Evolutionary conservation across 2,113 vertebrate species (phyloP).

Genomic region (Rhea americana): DNA sequence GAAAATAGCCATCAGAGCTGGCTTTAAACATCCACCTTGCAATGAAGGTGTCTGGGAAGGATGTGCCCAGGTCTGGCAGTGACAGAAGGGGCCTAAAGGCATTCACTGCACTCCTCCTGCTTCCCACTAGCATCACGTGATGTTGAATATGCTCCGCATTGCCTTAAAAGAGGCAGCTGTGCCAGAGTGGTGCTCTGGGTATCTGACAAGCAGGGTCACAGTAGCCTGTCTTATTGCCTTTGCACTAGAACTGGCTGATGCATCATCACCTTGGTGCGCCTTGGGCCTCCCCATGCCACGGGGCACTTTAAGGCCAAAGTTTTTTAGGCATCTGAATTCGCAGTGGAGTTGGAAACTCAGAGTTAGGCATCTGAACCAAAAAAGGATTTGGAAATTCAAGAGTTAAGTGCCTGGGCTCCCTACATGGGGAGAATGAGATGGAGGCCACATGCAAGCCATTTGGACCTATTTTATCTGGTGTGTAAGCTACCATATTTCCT

Average conservation of each 20-base stretch:
- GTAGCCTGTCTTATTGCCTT: neutral
- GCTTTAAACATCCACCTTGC: neutral
- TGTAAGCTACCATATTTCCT: neutral
- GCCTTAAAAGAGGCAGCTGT: neutral
- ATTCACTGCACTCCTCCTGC: neutral
- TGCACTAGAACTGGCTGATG: neutral
- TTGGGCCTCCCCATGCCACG: neutral
- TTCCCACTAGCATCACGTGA: rapidly evolving
- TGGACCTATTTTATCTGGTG: neutral
- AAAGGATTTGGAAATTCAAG: neutral
- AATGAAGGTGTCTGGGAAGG: neutral
- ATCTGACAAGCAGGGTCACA: neutral
- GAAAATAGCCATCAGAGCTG: neutral
- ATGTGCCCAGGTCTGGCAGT: rapidly evolving
- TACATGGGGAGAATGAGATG: neutral
- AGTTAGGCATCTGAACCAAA: neutral
- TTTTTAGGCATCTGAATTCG: neutral
- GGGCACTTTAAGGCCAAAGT: neutral
- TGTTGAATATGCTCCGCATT: neutral
- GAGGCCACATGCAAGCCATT: neutral
- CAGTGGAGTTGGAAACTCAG: neutral
- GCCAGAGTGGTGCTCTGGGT: neutral
- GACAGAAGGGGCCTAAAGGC: neutral
- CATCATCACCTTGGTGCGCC: neutral
- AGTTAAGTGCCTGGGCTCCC: neutral